Conservation (phyloP, 2,888 invertebrate genomes). For the Uropetala carovei region DNA sequence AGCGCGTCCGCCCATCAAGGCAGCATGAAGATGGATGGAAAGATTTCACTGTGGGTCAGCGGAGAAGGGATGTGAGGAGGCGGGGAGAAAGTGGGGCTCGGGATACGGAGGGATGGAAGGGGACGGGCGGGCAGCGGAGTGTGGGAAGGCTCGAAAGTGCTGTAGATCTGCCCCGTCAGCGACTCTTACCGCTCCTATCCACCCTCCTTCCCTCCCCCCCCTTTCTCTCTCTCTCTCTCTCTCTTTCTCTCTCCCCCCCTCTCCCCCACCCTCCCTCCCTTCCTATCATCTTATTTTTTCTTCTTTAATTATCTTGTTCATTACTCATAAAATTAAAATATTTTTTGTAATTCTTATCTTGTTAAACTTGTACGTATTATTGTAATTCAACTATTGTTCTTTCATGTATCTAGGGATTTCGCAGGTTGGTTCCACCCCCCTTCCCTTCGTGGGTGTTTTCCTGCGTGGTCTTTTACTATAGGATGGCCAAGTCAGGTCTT, state of each 20-base stretch:
- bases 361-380: no score
- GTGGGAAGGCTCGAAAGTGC: background rate
- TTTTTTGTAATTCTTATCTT: no score
- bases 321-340: no score
- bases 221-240: background rate
- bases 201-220: background rate
- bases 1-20: background rate
- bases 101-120: background rate
- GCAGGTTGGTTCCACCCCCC: no score
- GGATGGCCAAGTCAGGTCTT: no score
- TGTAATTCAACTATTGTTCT: no score
- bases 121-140: background rate
- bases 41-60: background rate
- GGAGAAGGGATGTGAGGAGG: background rate
- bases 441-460: no score
- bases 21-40: background rate
- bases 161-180: conserved; percentile 37
- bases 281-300: no score
- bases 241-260: background rate
- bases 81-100: background rate
- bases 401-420: no score
- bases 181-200: background rate
- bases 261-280: background rate
- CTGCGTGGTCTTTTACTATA: no score
- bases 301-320: no score